Evolutionary conservation across 2,797 vertebrate genomes (phyloP).

Genomic region (Aotus griseimembra): DNA sequence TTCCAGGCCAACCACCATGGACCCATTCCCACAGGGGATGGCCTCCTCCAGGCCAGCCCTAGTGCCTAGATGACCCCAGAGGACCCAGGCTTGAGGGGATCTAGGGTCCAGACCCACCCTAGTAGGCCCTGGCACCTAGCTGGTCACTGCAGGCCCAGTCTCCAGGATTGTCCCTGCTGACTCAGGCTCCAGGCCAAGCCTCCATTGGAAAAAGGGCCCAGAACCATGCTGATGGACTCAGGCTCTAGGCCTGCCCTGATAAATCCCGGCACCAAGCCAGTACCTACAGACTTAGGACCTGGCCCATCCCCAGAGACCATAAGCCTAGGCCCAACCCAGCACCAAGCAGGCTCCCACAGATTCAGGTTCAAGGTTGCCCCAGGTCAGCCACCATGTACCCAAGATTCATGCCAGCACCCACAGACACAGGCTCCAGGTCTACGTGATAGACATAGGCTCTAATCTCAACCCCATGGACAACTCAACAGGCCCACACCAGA

Average conservation of each 20-base stretch:
- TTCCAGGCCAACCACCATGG: not conserved
- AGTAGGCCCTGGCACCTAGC: not conserved
- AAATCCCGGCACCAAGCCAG: not conserved
- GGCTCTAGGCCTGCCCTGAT: not conserved
- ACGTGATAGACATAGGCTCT: not conserved
- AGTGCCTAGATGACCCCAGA: not conserved
- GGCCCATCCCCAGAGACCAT: not conserved
- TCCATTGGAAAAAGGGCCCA: not conserved
- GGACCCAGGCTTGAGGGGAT: not conserved
- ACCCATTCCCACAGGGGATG: not conserved
- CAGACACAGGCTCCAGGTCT: not conserved
- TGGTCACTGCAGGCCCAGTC: not conserved
- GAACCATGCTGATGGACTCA: not conserved
- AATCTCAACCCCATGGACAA: not conserved
- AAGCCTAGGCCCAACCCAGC: not conserved
- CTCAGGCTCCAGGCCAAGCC: not conserved
- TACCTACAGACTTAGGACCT: not conserved
- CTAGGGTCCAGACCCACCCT: not conserved
- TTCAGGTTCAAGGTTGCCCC: not conserved
- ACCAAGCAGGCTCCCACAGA: not conserved
- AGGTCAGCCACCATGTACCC: not conserved
- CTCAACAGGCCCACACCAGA: not conserved
- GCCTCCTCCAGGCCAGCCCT: not conserved
- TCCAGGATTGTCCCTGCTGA: not conserved
- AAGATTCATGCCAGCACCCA: not conserved